phyloP scores from a whole-genome alignment of 2,888 invertebrate genomes.

The Chromoteleia sp. region DNA sequence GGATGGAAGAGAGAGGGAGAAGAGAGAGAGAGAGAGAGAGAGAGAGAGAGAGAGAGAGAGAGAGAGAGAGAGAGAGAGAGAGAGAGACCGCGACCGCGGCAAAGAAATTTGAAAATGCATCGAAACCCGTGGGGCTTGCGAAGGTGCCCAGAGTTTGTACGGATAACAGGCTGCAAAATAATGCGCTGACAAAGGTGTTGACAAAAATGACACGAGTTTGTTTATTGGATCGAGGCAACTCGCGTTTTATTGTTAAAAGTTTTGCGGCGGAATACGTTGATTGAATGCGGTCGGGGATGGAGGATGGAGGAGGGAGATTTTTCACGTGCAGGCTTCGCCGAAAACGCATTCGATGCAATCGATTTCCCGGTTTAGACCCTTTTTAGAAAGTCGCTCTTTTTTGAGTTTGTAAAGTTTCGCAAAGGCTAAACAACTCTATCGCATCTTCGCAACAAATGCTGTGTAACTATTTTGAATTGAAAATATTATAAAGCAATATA shows the following conservation, averaged over 20 bases:
- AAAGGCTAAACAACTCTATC: too few species aligned
- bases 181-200: slow-evolving; percentile 23
- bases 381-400: too few species aligned
- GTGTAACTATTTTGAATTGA: too few species aligned
- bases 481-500: too few species aligned
- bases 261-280: slow-evolving; percentile 10
- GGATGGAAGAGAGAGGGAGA: too few species aligned
- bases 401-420: too few species aligned
- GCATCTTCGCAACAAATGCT: too few species aligned
- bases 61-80: neutral
- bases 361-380: neutral
- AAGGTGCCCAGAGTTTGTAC: slow-evolving; percentile 14
- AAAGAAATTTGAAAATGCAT: slow-evolving; percentile 22
- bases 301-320: neutral
- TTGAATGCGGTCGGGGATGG: slow-evolving; percentile 18
- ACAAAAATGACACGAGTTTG: slow-evolving; percentile 36
- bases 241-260: slow-evolving; percentile 15
- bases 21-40: too few species aligned
- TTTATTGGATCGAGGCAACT: slow-evolving; percentile 24
- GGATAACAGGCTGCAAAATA: neutral
- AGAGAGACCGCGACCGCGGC: slow-evolving; percentile 7
- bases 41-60: too few species aligned
- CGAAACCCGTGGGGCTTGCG: slow-evolving; percentile 1
- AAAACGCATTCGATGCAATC: neutral
- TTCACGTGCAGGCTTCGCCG: neutral